A percentile compares a stretch with the other conserved stretches of the same genome.
phyloP scores from a whole-genome alignment of 2,113 vertebrate genomes.

The Anolis sagrei region DNA sequence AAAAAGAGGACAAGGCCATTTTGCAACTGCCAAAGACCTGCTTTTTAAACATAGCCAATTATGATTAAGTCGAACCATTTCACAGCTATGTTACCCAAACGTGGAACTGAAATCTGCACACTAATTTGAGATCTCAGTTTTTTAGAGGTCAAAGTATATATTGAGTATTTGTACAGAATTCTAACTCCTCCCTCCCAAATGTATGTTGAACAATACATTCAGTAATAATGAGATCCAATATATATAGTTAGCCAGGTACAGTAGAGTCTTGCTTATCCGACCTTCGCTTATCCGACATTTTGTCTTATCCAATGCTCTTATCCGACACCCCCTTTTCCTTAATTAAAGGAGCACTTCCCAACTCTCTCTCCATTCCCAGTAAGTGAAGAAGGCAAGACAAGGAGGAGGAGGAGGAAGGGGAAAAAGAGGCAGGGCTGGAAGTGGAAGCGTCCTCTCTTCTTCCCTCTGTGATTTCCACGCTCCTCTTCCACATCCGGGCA shows the following conservation, averaged over 20 bases:
- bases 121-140: neutral
- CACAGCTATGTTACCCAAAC: neutral
- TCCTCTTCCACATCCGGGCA: too few species aligned
- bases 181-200: neutral
- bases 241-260: neutral
- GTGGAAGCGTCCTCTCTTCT: too few species aligned
- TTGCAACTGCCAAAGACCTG: neutral
- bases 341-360: too few species aligned
- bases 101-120: neutral
- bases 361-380: too few species aligned
- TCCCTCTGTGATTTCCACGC: too few species aligned
- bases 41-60: neutral
- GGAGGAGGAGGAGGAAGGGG: too few species aligned
- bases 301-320: too few species aligned
- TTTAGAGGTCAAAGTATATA: neutral
- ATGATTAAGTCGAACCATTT: neutral
- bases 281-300: too few species aligned
- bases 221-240: neutral
- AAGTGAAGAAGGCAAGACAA: too few species aligned
- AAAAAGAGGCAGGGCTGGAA: too few species aligned
- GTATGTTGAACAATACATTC: neutral
- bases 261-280: too few species aligned
- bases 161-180: neutral
- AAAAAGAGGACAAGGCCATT: neutral
- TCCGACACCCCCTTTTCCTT: too few species aligned